Evolutionary conservation across 30 jellyfish, hydroid and myxozoan species (phyloP), one percentile per base, ranked within the genome.

Genomic region (Pelagia noctiluca): DNA sequence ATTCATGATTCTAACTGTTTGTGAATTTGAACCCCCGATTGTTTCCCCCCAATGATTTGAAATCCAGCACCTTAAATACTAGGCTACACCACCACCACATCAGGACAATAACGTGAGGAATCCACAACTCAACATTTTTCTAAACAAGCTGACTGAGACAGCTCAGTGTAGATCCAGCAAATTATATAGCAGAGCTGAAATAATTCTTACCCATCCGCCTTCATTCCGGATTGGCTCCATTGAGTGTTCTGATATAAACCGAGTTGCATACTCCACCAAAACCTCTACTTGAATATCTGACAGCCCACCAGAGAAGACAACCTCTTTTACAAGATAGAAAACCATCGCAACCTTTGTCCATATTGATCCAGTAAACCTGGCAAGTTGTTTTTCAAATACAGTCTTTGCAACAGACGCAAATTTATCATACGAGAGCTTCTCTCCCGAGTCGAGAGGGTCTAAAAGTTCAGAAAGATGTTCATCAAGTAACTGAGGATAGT

Each of bases 281-380:
- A 87, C 29, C 76, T 93, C 99, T 38, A 93, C 75, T 62, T 93
- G 99, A 24, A 66, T 37, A 61, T 93, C 99, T 0, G 89, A 76
- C 47, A 93, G 65, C 83, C 71, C 71, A 0, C 95, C 99, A 22
- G 89, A 60, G 54, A 69, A 75, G 35, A 93, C 57, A 11, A 94
- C 94, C 79, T 93, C 99, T 54, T 80, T 82, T 2, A 93, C 99
- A 12, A 88, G 57, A 50, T 87, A 81, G 38, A 93, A 84, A 0
- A 88, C 95, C 80, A 93, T 52, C 8, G 99, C 97, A 1, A 88
- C 88, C 19, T 92, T 80, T 2, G 99, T 76, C 99, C 97, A 79
- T 1, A 89, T 72, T 12, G 92, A 71, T 11, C 96, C 96, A 0
- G 97, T 73, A 11, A 86, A 94, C 32, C 89, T 79, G 0, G 90